phyloP scores from a whole-genome alignment of 2,113 vertebrate genomes.

The Apteryx owenii region DNA sequence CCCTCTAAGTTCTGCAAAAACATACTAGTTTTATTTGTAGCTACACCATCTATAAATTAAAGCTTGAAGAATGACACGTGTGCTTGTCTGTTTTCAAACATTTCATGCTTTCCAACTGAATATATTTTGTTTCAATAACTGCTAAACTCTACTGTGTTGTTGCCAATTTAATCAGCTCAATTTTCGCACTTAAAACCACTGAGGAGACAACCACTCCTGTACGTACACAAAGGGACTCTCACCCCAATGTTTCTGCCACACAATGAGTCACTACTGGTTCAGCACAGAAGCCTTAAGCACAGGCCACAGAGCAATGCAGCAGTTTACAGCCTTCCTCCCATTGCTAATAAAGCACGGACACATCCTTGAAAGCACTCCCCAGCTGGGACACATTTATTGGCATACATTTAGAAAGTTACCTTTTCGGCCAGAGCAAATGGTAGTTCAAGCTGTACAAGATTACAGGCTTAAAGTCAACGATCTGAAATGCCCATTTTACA shows the following conservation, averaged over 20 bases:
- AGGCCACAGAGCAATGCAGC: neutral
- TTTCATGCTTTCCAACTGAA: neutral
- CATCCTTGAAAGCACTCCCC: neutral
- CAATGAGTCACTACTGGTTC: accelerated
- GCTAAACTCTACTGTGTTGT: neutral
- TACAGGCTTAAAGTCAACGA: neutral
- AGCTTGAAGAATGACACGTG: no score
- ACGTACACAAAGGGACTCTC: neutral
- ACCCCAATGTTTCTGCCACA: neutral
- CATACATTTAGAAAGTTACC: neutral
- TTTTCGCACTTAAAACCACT: neutral
- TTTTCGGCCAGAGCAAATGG: neutral
- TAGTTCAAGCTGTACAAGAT: neutral
- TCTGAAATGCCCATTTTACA: neutral
- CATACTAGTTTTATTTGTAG: neutral
- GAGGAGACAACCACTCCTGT: neutral
- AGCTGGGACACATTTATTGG: neutral
- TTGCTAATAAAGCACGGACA: neutral
- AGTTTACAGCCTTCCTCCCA: neutral
- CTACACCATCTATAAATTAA: no score
- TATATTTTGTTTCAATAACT: neutral
- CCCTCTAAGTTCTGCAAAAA: neutral
- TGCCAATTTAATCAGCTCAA: conserved; percentile 40
- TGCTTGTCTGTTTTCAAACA: neutral
- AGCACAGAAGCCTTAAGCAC: neutral